Conservation (phyloP, 2,888 invertebrate species). For the Ochropleura plecta region DNA sequence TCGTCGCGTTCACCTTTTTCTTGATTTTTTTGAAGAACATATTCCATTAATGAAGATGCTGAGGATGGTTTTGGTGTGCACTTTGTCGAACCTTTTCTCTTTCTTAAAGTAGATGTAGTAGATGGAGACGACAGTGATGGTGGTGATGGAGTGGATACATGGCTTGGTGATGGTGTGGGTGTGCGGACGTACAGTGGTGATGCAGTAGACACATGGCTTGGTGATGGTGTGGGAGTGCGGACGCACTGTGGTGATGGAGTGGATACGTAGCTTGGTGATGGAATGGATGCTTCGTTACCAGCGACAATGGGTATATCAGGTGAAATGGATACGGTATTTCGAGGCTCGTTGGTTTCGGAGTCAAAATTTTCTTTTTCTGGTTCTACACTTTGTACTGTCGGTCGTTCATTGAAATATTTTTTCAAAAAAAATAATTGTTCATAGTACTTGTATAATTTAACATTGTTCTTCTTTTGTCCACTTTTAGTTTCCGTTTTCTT, state of each 20-base stretch:
- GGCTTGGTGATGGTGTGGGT: constrained; percentile 46
- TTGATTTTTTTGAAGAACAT: constrained; percentile 58
- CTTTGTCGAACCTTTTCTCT: constrained; percentile 57
- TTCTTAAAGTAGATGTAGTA: constrained; percentile 49
- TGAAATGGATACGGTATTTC: constrained; percentile 46
- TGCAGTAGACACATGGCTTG: constrained; percentile 42
- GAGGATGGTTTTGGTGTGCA: constrained; percentile 56
- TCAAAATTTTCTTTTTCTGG: constrained; percentile 48
- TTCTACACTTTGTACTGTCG: constrained; percentile 48
- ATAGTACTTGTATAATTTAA: constrained; percentile 53
- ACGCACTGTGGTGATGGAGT: too few relatives aligned
- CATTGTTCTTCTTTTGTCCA: constrained; percentile 41
- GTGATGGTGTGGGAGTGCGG: constrained; percentile 49
- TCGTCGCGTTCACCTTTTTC: constrained; percentile 37
- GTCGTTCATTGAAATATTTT: constrained; percentile 45
- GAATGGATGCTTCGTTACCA: constrained; percentile 48
- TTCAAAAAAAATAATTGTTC: constrained; percentile 46
- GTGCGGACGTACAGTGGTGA: constrained; percentile 46
- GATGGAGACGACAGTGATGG: constrained; percentile 48
- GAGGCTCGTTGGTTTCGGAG: constrained; percentile 48
- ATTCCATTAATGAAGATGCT: constrained; percentile 55
- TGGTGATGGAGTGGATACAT: constrained; percentile 46
- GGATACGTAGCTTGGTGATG: too few relatives aligned
- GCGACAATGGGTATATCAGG: constrained; percentile 47
- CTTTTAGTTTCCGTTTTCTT: constrained; percentile 50